A percentile compares a stretch with the other conserved stretches of the same genome.
phyloP scores from a whole-genome alignment of 2,888 invertebrate genomes.

The Aphrophora alni region DNA sequence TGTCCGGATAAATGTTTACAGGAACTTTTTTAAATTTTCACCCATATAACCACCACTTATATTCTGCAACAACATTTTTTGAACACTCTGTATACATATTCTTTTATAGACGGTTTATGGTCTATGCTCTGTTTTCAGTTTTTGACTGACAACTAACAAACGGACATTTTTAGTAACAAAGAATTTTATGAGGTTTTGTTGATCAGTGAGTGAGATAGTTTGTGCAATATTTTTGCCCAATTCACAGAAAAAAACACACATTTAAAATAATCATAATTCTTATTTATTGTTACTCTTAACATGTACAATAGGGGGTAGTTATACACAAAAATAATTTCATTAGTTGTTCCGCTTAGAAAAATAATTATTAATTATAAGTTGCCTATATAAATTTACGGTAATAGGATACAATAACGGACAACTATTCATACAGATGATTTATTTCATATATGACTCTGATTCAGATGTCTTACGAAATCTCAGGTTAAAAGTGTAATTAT shows the following conservation, averaged over 20 bases:
- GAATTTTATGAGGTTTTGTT: no score
- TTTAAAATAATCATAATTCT: slow-evolving; percentile 2
- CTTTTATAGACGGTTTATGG: no score
- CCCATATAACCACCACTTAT: no score
- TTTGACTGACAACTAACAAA: no score
- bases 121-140: no score
- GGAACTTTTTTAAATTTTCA: no score
- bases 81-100: no score
- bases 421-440: background rate
- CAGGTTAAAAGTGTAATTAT: background rate
- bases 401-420: background rate
- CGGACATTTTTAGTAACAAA: no score
- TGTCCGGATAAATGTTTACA: no score
- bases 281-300: background rate
- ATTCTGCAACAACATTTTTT: no score
- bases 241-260: background rate
- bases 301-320: background rate
- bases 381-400: background rate
- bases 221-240: no score
- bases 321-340: background rate
- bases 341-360: background rate
- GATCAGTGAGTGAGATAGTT: no score
- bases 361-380: background rate
- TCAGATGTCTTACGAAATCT: background rate
- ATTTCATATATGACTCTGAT: background rate